These are phyloP conservation scores for Pollachius pollachius DNA, from an alignment of 2,113 vertebrate species.

Conservation along the genomic window DNA sequence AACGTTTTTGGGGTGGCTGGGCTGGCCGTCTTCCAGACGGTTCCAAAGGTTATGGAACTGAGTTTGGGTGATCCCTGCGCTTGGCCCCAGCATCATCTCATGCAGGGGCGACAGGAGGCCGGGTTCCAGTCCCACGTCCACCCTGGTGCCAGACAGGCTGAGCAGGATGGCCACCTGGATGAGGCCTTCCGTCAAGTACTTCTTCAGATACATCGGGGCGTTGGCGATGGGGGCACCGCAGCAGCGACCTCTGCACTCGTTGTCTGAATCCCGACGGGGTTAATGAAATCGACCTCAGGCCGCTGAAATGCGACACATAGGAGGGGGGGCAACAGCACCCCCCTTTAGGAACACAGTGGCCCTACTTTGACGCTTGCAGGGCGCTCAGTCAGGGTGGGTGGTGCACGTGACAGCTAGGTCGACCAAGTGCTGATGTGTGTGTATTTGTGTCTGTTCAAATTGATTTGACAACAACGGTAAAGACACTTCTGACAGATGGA, in stretches of 20 bases:
- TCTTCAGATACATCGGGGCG: constrained; percentile 84
- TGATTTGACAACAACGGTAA: not conserved
- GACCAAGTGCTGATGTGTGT: not conserved
- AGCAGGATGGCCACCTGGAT: constrained; percentile 95
- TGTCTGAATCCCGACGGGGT: not conserved
- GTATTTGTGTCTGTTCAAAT: not conserved
- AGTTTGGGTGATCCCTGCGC: constrained; percentile 84
- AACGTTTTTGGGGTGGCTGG: constrained; percentile 83
- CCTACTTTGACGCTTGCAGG: too few species aligned
- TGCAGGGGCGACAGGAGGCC: constrained; percentile 80
- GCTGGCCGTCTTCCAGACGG: constrained; percentile 81
- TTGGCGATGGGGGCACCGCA: too few species aligned
- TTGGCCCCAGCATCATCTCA: constrained; percentile 85
- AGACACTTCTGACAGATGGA: not conserved
- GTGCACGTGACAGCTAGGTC: not conserved
- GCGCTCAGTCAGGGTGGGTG: not conserved
- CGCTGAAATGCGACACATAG: not conserved
- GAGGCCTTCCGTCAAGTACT: constrained; percentile 93
- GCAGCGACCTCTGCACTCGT: not conserved
- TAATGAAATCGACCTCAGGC: not conserved
- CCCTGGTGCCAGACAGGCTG: constrained; percentile 85
- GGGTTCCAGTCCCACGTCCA: constrained; percentile 90
- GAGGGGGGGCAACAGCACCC: not conserved
- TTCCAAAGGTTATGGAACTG: constrained; percentile 87
- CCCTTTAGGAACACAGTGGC: not conserved